Base-by-base conservation (phyloP, 2,888 invertebrate species). In the Stenoptilia bipunctidactyla region DNA sequence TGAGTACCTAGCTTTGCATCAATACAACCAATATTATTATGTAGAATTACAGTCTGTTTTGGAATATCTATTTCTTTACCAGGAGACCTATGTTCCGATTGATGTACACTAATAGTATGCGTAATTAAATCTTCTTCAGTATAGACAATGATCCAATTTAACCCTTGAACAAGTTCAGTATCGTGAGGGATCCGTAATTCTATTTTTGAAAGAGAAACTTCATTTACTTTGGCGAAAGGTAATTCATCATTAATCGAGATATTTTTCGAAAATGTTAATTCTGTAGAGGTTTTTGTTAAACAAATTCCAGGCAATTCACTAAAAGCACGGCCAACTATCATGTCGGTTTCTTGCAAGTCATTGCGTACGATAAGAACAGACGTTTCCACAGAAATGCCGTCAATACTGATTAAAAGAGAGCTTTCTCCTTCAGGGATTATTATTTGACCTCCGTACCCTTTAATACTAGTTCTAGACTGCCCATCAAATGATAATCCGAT, bases 391-490 rank as follows among this genome's bases (percentile, higher is more conserved):
- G 33, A 10, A 13, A 39, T 27, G 36, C 39, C 39, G n/a, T n/a
- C n/a, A n/a, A n/a, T n/a, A n/a, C n/a, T n/a, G n/a, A n/a, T n/a
- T n/a, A n/a, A n/a, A n/a, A n/a, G n/a, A n/a, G n/a, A n/a, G n/a
- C n/a, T n/a, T n/a, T n/a, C n/a, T n/a, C n/a, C n/a, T n/a, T n/a
- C 36, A 15, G 39, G 39, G 2, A 15, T 42, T 1, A 39, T 42
- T 14, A 42, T 37, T 25, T 42, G 41, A 15, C 42, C 42, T 10
- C 42, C 39, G 30, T 39, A 42, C 4, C 36, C 36, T 15, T 37
- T 39, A n/a, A n/a, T n/a, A n/a, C n/a, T n/a, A n/a, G n/a, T n/a
- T n/a, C n/a, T n/a, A n/a, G n/a, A n/a, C n/a, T n/a, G n/a, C n/a
- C n/a, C n/a, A n/a, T n/a, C n/a, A n/a, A n/a, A 33, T 12, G n/a